Conservation (phyloP, 1,140 invertebrate genomes). For the Drosophila azteca region DNA sequence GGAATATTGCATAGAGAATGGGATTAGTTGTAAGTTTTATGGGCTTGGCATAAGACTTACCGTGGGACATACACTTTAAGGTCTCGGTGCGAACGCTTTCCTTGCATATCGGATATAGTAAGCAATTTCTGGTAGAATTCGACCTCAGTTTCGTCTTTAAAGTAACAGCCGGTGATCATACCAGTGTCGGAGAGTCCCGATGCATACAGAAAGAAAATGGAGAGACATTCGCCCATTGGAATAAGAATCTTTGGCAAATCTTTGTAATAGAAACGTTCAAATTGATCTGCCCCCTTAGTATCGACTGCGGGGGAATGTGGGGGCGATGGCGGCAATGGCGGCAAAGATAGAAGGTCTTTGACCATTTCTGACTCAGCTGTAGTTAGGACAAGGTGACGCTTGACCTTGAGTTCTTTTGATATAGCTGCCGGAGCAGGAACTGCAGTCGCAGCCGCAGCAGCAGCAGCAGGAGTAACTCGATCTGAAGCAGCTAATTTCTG, state of each 20-base stretch:
- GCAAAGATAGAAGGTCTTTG: neutral
- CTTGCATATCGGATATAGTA: constrained; percentile 3
- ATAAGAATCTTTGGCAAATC: constrained; percentile 26
- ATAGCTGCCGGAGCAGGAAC: neutral
- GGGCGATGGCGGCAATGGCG: constrained; percentile 57
- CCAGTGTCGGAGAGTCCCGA: constrained; percentile 21
- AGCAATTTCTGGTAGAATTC: constrained; percentile 22
- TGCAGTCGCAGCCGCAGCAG: neutral
- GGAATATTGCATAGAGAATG: neutral
- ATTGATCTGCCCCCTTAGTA: neutral
- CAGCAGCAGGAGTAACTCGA: neutral
- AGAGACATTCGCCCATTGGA: constrained; percentile 17
- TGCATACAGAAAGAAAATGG: constrained; percentile 19
- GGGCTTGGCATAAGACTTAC: constrained; percentile 22
- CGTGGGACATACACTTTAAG: constrained; percentile 32
- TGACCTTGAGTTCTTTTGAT: too few relatives aligned
- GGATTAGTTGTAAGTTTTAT: neutral
- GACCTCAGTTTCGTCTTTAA: constrained; percentile 12
- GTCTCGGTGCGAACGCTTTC: neutral
- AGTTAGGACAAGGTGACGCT: too few relatives aligned
- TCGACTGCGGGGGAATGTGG: constrained; percentile 15
- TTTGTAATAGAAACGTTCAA: constrained; percentile 38
- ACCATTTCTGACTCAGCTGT: neutral
- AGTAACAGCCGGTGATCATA: constrained; percentile 39
- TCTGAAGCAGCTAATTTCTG: neutral